Conservation (phyloP, 2,888 invertebrate genomes). For the Fabriciana adippe region DNA sequence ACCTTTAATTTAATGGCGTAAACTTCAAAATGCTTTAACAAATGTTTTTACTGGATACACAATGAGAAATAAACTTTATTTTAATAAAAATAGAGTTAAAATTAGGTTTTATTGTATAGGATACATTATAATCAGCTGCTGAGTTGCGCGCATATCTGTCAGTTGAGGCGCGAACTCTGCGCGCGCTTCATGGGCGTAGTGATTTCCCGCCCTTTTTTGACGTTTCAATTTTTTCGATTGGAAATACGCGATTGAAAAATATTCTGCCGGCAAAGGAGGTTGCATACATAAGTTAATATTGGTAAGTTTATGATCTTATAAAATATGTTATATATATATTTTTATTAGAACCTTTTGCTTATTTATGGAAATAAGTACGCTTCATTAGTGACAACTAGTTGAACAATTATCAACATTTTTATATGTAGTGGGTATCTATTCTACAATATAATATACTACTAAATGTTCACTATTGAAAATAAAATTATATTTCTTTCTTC, state of each 20-base stretch:
- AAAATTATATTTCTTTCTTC: too few species aligned
- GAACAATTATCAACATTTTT: too few species aligned
- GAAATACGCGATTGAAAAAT: conserved; percentile 31
- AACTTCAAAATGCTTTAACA: conserved; percentile 27
- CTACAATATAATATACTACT: too few species aligned
- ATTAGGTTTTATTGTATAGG: conserved; percentile 39
- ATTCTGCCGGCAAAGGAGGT: conserved; percentile 21
- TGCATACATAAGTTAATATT: conserved; percentile 5
- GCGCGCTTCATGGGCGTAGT: conserved; percentile 49
- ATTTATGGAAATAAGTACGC: too few species aligned
- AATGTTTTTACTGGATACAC: neutral
- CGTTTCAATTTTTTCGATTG: conserved; percentile 29
- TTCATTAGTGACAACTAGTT: too few species aligned
- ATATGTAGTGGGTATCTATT: too few species aligned
- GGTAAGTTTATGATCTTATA: conserved; percentile 25
- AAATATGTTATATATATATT: neutral
- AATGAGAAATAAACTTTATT: conserved; percentile 31
- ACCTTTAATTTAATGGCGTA: conserved; percentile 16
- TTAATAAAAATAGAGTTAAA: conserved; percentile 38
- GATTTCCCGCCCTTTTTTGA: conserved; percentile 46
- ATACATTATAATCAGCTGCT: conserved; percentile 61
- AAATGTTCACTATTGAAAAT: too few species aligned
- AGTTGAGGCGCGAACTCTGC: conserved; percentile 67
- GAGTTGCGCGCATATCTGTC: conserved; percentile 57
- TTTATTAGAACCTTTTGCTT: too few species aligned